Base-by-base conservation (phyloP, 2,113 vertebrate genomes). In the Alosa alosa region DNA sequence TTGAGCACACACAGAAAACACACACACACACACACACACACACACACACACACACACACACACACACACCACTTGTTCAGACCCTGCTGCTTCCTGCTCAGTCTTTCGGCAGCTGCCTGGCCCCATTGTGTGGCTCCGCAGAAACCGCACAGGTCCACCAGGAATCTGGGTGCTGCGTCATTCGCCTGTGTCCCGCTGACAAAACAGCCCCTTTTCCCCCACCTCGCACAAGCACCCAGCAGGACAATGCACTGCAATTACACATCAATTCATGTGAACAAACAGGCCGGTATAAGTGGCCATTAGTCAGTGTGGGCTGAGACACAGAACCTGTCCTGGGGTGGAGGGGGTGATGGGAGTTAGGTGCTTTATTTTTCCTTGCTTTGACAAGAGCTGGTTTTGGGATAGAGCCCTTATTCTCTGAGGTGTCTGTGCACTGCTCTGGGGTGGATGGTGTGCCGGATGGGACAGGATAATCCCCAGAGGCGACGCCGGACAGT, bases 111-210 rank as follows among this genome's bases (percentile, higher is more conserved):
- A 89, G 89, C 89, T 85, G 87, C 81, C 39, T 22, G 64, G 68
- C 39, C 60, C 64, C 87, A 88, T 89, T 89, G 89, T 89, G 83
- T 81, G 49, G 46, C 17, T 85, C 20, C 81, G 11, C 72, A 85
- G 72, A 83, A 55, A 20, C 83, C 9, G 83, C 64, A 36, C 8
- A 78, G 57, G 81, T 47, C 88, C 49, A 68, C 81, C 81, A 86
- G 81, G 68, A 75, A 55, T 85, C 45, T 72, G 83, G 72, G 60
- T 41, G 52, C 84, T 81, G 39, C 13, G 75, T 84, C 75, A 22
- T 72, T 84, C n/a, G 64, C 64, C 64, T 36, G 8, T 72, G 64
- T 72, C 75, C 84, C 81, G 46, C 84, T 81, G 55, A 84, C 81
- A 82, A 82, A 75, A 78, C 82, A 55, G 85, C 55, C 87, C 50